Evolutionary conservation across 2,113 vertebrate species (phyloP).

Genomic region (Eolophus roseicapilla): DNA sequence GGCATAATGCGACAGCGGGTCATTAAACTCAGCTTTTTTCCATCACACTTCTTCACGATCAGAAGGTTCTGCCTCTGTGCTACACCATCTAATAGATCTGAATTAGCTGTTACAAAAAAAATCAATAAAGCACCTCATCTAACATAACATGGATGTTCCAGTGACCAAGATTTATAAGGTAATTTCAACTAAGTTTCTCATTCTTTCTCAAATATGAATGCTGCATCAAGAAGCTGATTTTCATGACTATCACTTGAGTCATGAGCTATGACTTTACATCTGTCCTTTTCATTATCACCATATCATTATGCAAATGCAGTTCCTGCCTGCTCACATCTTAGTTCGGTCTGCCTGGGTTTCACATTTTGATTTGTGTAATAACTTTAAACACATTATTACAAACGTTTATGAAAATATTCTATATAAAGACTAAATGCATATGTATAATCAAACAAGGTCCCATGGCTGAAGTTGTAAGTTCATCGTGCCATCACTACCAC

Average conservation of each 20-base stretch:
- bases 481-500: background rate
- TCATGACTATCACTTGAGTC: background rate
- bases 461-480: background rate
- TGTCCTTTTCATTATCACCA: constrained; percentile 31
- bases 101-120: constrained; percentile 35
- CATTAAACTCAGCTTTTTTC: constrained; percentile 26
- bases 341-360: background rate
- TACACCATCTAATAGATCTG: background rate
- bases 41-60: background rate
- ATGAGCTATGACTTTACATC: constrained; percentile 22
- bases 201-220: background rate
- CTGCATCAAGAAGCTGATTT: background rate
- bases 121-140: background rate
- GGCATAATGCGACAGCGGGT: background rate
- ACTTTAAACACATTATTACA: background rate
- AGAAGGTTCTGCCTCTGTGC: background rate
- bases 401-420: background rate
- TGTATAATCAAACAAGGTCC: background rate
- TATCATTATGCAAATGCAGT: constrained; percentile 19
- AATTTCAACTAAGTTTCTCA: background rate
- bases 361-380: background rate
- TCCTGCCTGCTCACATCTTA: background rate
- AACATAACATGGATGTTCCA: background rate
- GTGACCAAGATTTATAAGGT: background rate
- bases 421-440: background rate